Conservation (phyloP, 2,888 invertebrate species). For the Actias luna region DNA sequence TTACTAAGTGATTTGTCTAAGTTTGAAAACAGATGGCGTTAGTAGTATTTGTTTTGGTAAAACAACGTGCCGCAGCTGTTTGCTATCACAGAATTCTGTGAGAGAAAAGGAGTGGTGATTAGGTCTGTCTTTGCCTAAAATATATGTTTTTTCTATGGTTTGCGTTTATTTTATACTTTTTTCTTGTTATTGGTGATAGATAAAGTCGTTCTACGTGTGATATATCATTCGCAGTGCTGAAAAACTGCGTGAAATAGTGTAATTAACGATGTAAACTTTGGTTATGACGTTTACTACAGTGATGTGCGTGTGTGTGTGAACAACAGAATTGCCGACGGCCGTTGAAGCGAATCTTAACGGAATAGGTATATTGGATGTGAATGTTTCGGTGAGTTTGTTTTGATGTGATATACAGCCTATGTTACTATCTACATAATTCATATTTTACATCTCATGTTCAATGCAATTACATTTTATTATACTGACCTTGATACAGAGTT, state of each 20-base stretch:
- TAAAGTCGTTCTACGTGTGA: conserved; percentile 55
- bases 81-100: conserved; percentile 79
- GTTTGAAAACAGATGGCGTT: conserved; percentile 51
- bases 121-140: conserved; percentile 72
- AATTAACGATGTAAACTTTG: conserved; percentile 75
- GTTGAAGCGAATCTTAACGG: conserved; percentile 79
- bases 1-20: conserved; percentile 16
- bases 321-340: conserved; percentile 74
- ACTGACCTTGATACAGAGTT: conserved; percentile 65
- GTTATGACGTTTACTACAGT: conserved; percentile 77
- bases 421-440: conserved; percentile 34
- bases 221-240: conserved; percentile 61
- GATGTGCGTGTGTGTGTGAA: conserved; percentile 69
- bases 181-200: conserved; percentile 55
- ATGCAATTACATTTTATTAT: conserved; percentile 21
- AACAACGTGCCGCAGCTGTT: conserved; percentile 78
- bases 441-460: conserved; percentile 47
- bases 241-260: conserved; percentile 62
- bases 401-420: conserved; percentile 56
- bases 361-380: conserved; percentile 57
- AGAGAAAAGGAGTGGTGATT: conserved; percentile 82
- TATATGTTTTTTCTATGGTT: conserved; percentile 74
- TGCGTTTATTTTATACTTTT: conserved; percentile 50
- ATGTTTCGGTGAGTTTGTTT: conserved; percentile 72
- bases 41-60: conserved; percentile 76